Base-by-base conservation (phyloP, 1,140 invertebrate species). In the Heliconius himera region DNA sequence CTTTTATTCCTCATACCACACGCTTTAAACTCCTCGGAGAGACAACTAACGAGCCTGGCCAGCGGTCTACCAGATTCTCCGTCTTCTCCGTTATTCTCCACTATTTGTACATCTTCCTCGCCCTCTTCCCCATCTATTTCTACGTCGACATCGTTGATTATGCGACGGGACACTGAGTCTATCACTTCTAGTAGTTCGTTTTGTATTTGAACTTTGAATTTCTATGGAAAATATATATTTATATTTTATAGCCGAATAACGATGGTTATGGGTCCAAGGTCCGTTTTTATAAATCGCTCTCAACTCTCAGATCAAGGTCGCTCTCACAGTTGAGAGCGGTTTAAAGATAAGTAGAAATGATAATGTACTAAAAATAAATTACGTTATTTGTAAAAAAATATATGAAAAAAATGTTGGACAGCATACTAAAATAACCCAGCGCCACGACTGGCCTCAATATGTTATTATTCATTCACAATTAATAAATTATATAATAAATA, bases 151-250 rank as follows among this genome's bases (percentile, higher is more conserved):
- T 93, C 95, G 81, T 96, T 95, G 76, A 96, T 95, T n/a, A 98
- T 95, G 81, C 97, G 96, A 73, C 97, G 96, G 8, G 98, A 97
- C 16, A 97, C 97, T 77, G 96, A 94, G 22, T 97, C 96, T 70
- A 98, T 96, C 29, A 98, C 97, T 81, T 96, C 96, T 36, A 97
- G 91, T 1, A 99, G 90, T 88, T 98, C 97, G 38, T 96, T 96
- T 91, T 98, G 97, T 94, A 98, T 98, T 92, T 97, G 96, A 33
- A 96, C 95, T 93, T 97, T 98, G 76, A 98, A 95, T 87, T 96
- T 96, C 96, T 98, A 87, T 51, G 84, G 86, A 36, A 71, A 22
- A 72, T 72, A 36, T 13, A 9, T 22, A 81, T 6, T n/a, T 33
- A 74, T 41, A 74, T 22, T 46, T 16, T 46, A 46, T 46, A 16